A percentile compares a stretch with the other conserved stretches of the same genome.
Conservation (phyloP, 1,140 invertebrate genomes). For the Eumaeus atala region DNA sequence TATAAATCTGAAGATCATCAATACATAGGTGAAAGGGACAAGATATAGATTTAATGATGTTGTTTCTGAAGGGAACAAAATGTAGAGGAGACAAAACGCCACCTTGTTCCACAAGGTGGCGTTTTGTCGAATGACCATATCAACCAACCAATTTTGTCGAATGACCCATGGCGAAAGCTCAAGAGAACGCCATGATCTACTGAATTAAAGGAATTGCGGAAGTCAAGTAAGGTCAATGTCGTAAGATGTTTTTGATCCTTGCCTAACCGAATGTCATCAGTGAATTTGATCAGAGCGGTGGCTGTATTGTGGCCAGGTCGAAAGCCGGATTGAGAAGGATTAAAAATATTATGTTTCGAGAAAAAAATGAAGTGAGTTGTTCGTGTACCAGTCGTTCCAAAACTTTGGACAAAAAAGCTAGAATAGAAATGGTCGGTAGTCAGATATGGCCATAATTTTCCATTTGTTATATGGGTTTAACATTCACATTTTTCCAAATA, state of each 20-base stretch:
- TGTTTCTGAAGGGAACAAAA: not conserved
- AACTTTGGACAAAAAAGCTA: constrained; percentile 8
- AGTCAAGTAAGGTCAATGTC: not conserved
- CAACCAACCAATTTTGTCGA: not conserved
- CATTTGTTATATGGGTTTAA: constrained; percentile 7
- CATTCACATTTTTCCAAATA: constrained; percentile 9
- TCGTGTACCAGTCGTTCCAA: not conserved
- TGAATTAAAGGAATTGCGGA: constrained; percentile 5
- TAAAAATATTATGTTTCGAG: not conserved
- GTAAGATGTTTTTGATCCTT: constrained; percentile 2
- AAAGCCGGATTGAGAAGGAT: constrained; percentile 2
- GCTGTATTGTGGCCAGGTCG: constrained; percentile 8
- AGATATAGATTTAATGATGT: not conserved
- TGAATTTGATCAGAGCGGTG: constrained; percentile 12
- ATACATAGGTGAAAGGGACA: constrained; percentile 2
- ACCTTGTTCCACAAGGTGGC: not conserved
- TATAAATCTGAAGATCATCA: constrained; percentile 10
- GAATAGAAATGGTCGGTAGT: constrained; percentile 12
- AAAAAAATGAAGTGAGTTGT: not conserved
- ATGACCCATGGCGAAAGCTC: not conserved
- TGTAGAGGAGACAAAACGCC: not conserved
- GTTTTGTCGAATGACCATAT: not conserved
- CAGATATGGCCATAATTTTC: not conserved
- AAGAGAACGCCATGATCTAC: not conserved
- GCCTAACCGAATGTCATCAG: not conserved